Evolutionary conservation across 2,888 invertebrate species (phyloP), one percentile per base, ranked within the genome.

Genomic region (Drosophila subquinaria): DNA sequence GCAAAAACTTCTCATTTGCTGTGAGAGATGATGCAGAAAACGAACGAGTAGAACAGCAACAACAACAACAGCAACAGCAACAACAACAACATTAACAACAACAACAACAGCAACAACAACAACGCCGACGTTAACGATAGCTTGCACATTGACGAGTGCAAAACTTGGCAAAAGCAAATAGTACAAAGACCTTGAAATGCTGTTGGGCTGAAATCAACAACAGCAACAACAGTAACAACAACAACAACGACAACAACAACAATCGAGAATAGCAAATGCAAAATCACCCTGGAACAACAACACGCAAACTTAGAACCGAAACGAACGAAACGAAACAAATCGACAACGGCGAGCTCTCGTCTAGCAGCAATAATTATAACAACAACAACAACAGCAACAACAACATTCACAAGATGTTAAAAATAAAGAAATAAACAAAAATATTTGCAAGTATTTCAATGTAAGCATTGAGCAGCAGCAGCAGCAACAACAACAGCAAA

Each of bases 241-340:
- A 67, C 63, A 69, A 64, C 66, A 69, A 69, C 67, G 62, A 38
- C 57, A 67, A 69, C 66, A 69, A 67, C 63, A 65, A 51, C 55
- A 66, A 52, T 35, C 66, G 62, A 57, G 73, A 77, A 73, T 48
- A 38, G 55, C 73, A 69, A 86, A 80, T 85, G 88, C 88, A 81
- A 86, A 82, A 85, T 89, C 88, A 87, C 85, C 85, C 88, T 89
- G 86, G 86, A 89, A 88, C 81, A 85, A 69, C 84, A 88, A 70
- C 87, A 84, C 82, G 86, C 86, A 82, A 84, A 84, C 87, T 75
- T 84, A 76, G 84, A 79, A 89, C 67, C 79, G 79, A 87, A 85
- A 83, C 79, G 69, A 79, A 73, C 81, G 73, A 81, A 88, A 77
- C 88, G 66, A 74, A 84, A 82, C 77, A 73, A 79, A 87, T 79